Percentiles rank a stretch among this genome's conserved stretches.
Conservation (phyloP, 2,113 vertebrate species). For the Alethe diademata region DNA sequence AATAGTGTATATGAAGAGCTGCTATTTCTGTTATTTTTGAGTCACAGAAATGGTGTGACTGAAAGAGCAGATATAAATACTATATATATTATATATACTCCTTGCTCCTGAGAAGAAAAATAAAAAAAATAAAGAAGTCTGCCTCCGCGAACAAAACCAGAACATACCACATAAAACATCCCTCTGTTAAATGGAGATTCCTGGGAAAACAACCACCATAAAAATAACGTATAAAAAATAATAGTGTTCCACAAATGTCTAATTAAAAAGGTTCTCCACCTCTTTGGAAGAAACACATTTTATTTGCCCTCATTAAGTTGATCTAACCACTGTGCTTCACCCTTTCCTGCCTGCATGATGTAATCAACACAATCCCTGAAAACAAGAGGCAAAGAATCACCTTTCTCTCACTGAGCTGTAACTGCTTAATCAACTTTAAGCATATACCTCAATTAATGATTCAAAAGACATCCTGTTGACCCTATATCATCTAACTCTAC, state of each 20-base stretch:
- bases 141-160: neutral
- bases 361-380: neutral
- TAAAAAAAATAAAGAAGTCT: neutral
- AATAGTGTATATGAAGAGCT: neutral
- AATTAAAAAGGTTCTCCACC: conserved; percentile 62
- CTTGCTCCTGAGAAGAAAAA: neutral
- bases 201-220: conserved; percentile 56
- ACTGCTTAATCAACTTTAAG: neutral
- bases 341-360: conserved; percentile 13
- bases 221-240: conserved; percentile 64
- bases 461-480: neutral
- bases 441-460: neutral
- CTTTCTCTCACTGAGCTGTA: neutral
- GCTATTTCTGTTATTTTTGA: neutral
- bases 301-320: conserved; percentile 69
- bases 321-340: conserved; percentile 56
- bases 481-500: neutral
- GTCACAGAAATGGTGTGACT: neutral
- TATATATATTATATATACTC: neutral
- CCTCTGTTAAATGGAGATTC: conserved; percentile 22
- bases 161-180: conserved; percentile 17
- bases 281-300: conserved; percentile 68
- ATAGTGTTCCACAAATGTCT: conserved; percentile 53
- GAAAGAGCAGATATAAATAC: neutral
- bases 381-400: neutral